A percentile compares a stretch with the other conserved stretches of the same genome.
These are phyloP conservation scores for Bos taurus DNA, from an alignment of 2,113 vertebrate genomes.

Conservation along the genomic window DNA sequence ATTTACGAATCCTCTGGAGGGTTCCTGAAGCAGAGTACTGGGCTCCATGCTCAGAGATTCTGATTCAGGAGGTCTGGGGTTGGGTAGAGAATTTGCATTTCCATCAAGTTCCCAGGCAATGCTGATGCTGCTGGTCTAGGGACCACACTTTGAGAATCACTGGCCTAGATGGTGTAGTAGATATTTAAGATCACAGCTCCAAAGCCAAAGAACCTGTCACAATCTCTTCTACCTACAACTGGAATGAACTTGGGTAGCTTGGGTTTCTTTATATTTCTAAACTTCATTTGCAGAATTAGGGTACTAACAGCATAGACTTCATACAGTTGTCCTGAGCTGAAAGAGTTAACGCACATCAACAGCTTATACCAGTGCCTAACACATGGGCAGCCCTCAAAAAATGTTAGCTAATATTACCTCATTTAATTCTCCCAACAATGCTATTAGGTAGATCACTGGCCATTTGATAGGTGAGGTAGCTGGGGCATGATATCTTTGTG, in stretches of 20 bases:
- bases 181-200: neutral
- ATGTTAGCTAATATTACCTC: neutral
- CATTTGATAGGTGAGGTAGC: neutral
- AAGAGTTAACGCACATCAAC: neutral
- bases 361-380: neutral
- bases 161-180: neutral
- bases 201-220: neutral
- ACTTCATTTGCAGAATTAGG: neutral
- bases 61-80: neutral
- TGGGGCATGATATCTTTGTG: neutral
- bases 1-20: neutral
- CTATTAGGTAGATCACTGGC: neutral
- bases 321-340: neutral
- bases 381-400: neutral
- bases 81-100: neutral
- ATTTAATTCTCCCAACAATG: neutral
- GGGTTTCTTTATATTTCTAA: neutral
- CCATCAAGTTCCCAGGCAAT: neutral
- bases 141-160: neutral
- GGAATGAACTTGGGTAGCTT: neutral
- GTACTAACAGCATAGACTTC: neutral
- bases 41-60: neutral
- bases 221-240: neutral
- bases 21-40: neutral
- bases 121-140: too few relatives aligned